phyloP scores from a whole-genome alignment of 1,140 invertebrate genomes.

The Goniozus legneri region DNA sequence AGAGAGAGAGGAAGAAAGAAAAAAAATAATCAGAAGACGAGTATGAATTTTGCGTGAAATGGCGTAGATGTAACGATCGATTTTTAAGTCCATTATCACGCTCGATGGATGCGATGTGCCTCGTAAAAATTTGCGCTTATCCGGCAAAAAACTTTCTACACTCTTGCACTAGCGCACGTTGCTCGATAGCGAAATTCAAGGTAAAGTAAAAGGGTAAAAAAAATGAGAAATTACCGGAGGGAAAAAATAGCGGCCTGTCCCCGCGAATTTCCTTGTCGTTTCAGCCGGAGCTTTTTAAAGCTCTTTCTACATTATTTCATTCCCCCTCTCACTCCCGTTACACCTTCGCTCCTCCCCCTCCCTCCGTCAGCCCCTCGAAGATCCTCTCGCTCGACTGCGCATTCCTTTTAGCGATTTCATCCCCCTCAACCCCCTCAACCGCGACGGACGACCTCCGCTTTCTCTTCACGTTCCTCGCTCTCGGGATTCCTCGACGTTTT shows the following conservation, averaged over 20 bases:
- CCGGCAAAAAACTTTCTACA: too few relatives aligned
- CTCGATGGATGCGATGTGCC: too few relatives aligned
- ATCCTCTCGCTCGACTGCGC: constrained; percentile 44
- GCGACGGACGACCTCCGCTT: constrained; percentile 30
- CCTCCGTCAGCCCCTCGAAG: constrained; percentile 22
- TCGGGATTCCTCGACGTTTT: constrained; percentile 2
- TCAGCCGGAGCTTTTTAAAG: constrained; percentile 29
- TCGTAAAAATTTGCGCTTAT: too few relatives aligned
- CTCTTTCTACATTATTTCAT: constrained; percentile 40
- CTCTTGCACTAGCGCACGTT: too few relatives aligned
- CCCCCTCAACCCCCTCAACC: constrained; percentile 16
- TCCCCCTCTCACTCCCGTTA: constrained; percentile 6
- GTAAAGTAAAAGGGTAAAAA: too few relatives aligned
- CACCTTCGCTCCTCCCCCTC: constrained; percentile 1
- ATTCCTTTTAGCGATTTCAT: constrained; percentile 52
- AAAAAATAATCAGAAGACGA: too few relatives aligned
- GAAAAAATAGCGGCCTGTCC: constrained; percentile 8
- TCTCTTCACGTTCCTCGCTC: constrained; percentile 34
- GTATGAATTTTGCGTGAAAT: too few relatives aligned
- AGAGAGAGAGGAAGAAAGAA: not conserved
- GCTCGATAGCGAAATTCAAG: too few relatives aligned
- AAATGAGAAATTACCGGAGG: too few relatives aligned
- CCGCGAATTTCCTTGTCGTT: constrained; percentile 14
- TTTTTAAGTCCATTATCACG: too few relatives aligned
- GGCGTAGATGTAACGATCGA: too few relatives aligned